Conservation (phyloP, 2,113 vertebrate genomes). For the Synodontis membranacea region DNA sequence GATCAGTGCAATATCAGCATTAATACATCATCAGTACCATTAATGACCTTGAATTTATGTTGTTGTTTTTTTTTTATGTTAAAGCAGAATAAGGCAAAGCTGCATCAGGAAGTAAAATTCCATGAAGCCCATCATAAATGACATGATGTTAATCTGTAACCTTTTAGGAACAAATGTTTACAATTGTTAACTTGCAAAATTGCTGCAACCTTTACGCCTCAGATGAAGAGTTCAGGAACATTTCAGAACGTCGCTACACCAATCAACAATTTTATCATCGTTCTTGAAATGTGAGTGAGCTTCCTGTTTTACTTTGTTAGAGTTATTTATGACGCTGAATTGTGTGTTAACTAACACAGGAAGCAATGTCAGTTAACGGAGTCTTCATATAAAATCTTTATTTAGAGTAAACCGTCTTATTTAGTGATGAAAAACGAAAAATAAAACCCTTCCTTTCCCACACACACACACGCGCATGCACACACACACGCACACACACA, state of each 20-base stretch:
- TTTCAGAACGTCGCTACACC: neutral
- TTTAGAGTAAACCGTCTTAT: neutral
- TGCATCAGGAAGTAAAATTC: neutral
- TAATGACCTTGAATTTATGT: neutral
- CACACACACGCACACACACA: slow-evolving; percentile 9
- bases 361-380: neutral
- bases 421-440: too few relatives aligned
- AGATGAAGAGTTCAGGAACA: too few relatives aligned
- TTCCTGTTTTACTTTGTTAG: neutral
- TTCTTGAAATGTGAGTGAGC: too few relatives aligned
- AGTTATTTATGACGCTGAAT: neutral
- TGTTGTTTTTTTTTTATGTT: neutral
- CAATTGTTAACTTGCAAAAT: too few relatives aligned
- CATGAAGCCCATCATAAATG: neutral
- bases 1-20: neutral
- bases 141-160: neutral
- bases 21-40: neutral
- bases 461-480: neutral
- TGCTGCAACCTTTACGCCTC: too few relatives aligned
- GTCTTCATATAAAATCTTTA: neutral
- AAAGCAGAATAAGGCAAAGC: neutral
- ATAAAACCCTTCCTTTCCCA: neutral
- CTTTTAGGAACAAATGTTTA: too few relatives aligned
- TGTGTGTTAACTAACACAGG: neutral
- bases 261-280: neutral